These are phyloP conservation scores for Pteropus alecto DNA, from an alignment of 2,113 vertebrate genomes.

Conservation along the genomic window DNA sequence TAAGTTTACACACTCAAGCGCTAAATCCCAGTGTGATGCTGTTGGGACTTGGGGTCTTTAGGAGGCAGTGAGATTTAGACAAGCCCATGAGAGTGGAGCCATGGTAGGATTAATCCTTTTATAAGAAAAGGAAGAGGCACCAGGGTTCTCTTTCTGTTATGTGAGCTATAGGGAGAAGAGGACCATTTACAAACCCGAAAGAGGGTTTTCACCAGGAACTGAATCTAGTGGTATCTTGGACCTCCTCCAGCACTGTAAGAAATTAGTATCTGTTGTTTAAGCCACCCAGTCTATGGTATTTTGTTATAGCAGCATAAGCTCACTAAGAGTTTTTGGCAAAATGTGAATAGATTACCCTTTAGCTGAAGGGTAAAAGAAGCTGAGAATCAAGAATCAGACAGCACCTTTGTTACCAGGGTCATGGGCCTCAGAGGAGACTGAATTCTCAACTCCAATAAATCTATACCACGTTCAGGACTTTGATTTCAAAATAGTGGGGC, in stretches of 20 bases:
- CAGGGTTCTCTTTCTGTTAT: not conserved
- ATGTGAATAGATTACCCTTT: not conserved
- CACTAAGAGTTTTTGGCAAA: not conserved
- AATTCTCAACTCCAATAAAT: not conserved
- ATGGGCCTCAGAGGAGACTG: not conserved
- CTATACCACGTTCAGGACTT: not conserved
- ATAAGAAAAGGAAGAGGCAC: not conserved
- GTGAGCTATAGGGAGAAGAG: not conserved
- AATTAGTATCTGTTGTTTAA: not conserved
- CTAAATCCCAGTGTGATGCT: fast-evolving
- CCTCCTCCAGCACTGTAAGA: not conserved
- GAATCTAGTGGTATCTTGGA: not conserved
- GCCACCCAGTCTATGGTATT: fast-evolving
- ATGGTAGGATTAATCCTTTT: too few relatives aligned
- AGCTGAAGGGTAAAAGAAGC: not conserved
- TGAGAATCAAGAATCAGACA: not conserved
- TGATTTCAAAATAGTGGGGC: not conserved
- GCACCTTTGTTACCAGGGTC: not conserved
- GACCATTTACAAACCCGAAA: fast-evolving
- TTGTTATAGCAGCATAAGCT: not conserved
- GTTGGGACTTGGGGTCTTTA: not conserved
- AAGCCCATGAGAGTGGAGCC: not conserved
- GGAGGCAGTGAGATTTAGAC: not conserved
- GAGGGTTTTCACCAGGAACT: fast-evolving
- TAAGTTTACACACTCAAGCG: fast-evolving